phyloP scores from a whole-genome alignment of 1,140 invertebrate species.

The Drosophila eugracilis region DNA sequence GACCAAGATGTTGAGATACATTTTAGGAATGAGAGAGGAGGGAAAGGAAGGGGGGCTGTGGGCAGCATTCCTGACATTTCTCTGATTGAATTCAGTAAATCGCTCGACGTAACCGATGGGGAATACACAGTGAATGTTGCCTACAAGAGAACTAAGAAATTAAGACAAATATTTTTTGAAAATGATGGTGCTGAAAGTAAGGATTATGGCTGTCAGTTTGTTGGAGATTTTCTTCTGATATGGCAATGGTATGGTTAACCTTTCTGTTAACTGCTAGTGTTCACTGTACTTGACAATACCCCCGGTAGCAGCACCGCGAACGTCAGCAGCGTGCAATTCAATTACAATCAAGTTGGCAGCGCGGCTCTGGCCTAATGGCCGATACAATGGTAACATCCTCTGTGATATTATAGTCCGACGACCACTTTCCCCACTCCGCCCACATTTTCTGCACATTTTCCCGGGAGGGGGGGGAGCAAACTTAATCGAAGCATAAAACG shows the following conservation, averaged over 20 bases:
- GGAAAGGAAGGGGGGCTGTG: background rate
- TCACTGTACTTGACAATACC: constrained; percentile 15
- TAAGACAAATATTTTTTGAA: too few relatives aligned
- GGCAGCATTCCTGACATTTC: constrained; percentile 27
- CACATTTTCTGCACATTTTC: background rate
- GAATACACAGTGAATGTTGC: constrained; percentile 1
- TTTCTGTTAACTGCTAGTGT: background rate
- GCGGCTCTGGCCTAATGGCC: constrained; percentile 39
- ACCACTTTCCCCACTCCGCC: background rate
- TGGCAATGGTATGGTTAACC: background rate
- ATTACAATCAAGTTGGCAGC: constrained; percentile 51
- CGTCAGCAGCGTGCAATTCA: constrained; percentile 40
- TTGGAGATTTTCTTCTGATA: background rate
- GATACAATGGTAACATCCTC: constrained; percentile 40
- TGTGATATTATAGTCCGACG: constrained; percentile 12
- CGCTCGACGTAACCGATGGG: constrained; percentile 1
- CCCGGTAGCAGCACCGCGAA: constrained; percentile 30
- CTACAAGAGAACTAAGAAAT: too few relatives aligned
- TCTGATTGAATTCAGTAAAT: constrained; percentile 42
- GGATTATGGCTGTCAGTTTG: background rate
- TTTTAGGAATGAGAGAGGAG: background rate
- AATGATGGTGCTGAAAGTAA: too few relatives aligned
- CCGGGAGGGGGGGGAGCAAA: constrained; percentile 19
- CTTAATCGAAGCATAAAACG: constrained; percentile 80
- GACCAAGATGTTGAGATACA: constrained; percentile 20